phyloP scores from a whole-genome alignment of 2,888 invertebrate species.

The Julus scandinavius region DNA sequence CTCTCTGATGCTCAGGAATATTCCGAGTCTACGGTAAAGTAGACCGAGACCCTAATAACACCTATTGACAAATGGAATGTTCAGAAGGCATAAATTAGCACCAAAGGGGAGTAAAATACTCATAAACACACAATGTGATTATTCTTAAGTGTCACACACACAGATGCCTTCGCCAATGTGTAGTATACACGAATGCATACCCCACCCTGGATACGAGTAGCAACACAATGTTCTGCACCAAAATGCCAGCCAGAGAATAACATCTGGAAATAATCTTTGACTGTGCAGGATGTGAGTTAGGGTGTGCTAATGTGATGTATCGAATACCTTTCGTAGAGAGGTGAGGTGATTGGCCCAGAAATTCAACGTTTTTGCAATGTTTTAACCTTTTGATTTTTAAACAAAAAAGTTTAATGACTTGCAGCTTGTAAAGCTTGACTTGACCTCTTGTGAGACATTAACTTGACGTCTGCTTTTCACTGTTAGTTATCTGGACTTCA shows the following conservation, averaged over 20 bases:
- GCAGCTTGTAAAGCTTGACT: neutral
- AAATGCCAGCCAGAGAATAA: neutral
- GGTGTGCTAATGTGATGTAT: neutral
- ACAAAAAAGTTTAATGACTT: neutral
- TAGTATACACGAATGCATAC: neutral
- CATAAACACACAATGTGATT: slow-evolving; percentile 8
- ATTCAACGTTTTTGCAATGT: neutral
- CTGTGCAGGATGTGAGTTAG: neutral
- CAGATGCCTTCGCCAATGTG: neutral
- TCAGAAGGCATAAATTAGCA: neutral
- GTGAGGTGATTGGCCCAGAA: neutral
- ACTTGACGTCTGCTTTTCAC: no score
- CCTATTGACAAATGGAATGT: slow-evolving; percentile 10
- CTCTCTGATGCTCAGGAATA: neutral
- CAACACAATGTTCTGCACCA: neutral
- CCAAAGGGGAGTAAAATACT: neutral
- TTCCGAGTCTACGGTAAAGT: neutral
- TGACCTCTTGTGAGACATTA: neutral
- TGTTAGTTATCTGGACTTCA: no score
- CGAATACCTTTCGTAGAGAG: neutral
- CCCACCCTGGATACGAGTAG: neutral
- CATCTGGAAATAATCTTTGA: neutral
- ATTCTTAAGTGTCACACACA: neutral
- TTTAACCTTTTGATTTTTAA: neutral
- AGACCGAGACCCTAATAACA: neutral